Evolutionary conservation across 2,888 invertebrate species (phyloP).

Genomic region (Druceiella hillmani): DNA sequence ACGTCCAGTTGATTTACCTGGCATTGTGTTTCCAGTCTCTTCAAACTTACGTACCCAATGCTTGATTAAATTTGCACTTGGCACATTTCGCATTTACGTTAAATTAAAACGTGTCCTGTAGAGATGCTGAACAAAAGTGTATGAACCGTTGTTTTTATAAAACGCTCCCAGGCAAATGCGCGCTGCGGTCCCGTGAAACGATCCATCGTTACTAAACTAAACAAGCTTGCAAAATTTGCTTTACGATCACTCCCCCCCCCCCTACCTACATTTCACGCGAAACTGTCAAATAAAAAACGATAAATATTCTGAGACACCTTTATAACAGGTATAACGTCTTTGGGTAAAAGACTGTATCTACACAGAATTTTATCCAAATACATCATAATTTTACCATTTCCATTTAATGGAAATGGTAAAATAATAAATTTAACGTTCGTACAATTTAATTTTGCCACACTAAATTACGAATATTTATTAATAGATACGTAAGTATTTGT

Average conservation of each 20-base stretch:
- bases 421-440: no score
- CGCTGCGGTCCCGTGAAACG: conserved; percentile 11
- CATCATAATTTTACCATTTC: no score
- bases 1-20: conserved; percentile 8
- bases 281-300: conserved; percentile 5
- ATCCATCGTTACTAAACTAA: conserved; percentile 11
- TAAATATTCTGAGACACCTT: conserved; percentile 4
- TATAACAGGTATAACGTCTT: no score
- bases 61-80: conserved; percentile 8
- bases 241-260: conserved; percentile 2
- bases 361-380: no score
- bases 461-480: no score
- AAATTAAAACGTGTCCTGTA: not conserved
- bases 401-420: no score
- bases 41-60: conserved; percentile 11
- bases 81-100: not conserved
- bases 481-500: no score
- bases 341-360: no score
- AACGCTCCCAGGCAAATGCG: conserved; percentile 8
- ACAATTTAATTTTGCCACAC: no score
- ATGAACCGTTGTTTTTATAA: no score
- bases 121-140: conserved; percentile 1
- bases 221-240: conserved; percentile 9
- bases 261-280: conserved; percentile 2
- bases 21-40: conserved; percentile 11